Conservation (phyloP, 92 coral and sea anemone species). For the Palythoa caribaeorum region DNA sequence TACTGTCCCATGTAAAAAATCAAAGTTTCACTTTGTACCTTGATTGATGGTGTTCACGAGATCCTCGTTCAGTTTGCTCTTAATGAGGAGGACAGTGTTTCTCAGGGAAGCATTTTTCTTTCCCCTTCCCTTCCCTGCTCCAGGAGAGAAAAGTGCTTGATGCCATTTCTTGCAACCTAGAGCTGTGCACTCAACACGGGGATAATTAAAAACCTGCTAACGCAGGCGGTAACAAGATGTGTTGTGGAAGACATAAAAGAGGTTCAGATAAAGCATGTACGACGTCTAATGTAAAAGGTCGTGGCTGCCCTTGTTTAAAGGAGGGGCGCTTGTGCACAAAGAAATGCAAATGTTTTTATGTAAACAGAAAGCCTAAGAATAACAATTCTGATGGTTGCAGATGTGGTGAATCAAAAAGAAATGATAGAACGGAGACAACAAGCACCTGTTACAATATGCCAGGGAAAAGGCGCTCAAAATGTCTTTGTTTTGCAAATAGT, state of each 20-base stretch:
- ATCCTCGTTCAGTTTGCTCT: conserved; percentile 1
- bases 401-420: not conserved
- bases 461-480: not conserved
- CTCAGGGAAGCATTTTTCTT: conserved; percentile 4
- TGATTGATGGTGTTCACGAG: not conserved
- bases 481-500: not conserved
- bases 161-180: not conserved
- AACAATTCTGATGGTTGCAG: not conserved
- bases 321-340: not conserved
- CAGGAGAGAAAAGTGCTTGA: conserved; percentile 12
- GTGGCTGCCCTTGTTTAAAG: not conserved
- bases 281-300: not conserved
- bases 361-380: not conserved
- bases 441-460: not conserved
- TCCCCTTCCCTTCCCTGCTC: not conserved
- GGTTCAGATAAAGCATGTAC: not conserved
- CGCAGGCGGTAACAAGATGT: not conserved
- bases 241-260: not conserved
- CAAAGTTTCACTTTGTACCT: not conserved
- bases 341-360: not conserved
- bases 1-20: not conserved
- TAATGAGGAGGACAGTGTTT: not conserved
- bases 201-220: not conserved
- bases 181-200: not conserved
- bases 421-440: not conserved